A percentile compares a stretch with the other conserved stretches of the same genome.
These are phyloP conservation scores for Achlya flavicornis DNA, from an alignment of 2,888 invertebrate species.

Conservation along the genomic window DNA sequence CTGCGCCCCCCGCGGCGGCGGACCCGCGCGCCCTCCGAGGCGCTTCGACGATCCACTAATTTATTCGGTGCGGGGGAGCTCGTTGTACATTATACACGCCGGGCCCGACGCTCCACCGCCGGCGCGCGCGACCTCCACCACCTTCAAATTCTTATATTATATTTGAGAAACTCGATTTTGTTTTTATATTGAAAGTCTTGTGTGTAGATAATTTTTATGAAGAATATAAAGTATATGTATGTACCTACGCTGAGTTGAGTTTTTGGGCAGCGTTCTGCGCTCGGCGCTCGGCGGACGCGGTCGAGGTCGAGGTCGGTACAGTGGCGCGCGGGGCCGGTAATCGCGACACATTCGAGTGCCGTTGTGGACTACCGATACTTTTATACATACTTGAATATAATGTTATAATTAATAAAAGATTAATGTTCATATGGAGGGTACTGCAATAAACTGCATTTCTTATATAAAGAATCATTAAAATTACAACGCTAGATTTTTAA, in stretches of 20 bases:
- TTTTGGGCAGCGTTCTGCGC: constrained; percentile 49
- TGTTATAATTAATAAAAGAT: constrained; percentile 55
- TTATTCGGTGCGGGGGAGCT: background rate
- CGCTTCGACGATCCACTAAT: background rate
- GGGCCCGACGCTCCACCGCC: constrained; percentile 20
- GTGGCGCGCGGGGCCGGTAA: constrained; percentile 18
- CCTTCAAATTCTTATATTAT: constrained; percentile 26
- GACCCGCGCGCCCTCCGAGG: background rate
- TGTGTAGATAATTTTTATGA: constrained; percentile 83
- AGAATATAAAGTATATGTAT: constrained; percentile 82
- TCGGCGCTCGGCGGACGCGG: constrained; percentile 3
- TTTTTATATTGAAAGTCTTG: constrained; percentile 79
- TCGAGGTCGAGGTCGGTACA: too few relatives aligned
- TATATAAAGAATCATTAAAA: constrained; percentile 64
- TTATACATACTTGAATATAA: constrained; percentile 30
- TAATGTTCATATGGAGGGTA: constrained; percentile 56
- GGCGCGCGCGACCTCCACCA: constrained; percentile 17
- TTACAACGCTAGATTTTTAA: constrained; percentile 71
- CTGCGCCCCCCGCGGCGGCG: too few relatives aligned
- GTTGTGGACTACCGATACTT: constrained; percentile 15
- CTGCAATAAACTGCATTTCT: constrained; percentile 65
- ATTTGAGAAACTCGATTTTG: constrained; percentile 75
- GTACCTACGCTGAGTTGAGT: constrained; percentile 72
- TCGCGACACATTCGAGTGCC: constrained; percentile 11
- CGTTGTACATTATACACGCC: constrained; percentile 10